These are phyloP conservation scores for Saguinus imperator DNA, from an alignment of 2,113 vertebrate genomes.

Conservation along the genomic window DNA sequence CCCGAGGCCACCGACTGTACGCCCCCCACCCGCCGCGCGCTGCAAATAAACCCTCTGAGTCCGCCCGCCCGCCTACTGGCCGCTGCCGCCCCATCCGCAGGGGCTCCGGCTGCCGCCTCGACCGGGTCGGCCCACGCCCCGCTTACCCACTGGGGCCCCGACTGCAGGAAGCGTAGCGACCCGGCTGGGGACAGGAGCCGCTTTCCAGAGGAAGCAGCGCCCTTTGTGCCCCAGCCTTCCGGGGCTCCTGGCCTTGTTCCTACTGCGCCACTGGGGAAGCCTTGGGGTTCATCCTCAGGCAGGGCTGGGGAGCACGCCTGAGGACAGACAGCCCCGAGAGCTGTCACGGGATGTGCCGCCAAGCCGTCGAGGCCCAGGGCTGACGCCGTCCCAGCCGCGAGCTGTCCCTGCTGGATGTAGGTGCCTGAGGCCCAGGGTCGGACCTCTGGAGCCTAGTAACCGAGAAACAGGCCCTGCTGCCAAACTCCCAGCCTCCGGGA, in stretches of 20 bases:
- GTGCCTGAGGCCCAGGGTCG: background rate
- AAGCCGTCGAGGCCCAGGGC: background rate
- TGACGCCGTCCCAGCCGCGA: background rate
- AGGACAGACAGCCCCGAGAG: background rate
- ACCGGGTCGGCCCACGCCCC: background rate
- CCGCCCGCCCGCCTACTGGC: too few relatives aligned
- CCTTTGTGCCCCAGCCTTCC: too few relatives aligned
- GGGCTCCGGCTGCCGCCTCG: background rate
- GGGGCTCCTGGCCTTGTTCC: background rate
- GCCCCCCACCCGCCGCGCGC: constrained; percentile 29
- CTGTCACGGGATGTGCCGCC: background rate
- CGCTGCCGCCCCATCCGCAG: background rate
- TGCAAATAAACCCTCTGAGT: too few relatives aligned
- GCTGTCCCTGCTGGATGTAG: background rate
- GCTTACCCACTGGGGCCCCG: background rate
- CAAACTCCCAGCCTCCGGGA: background rate
- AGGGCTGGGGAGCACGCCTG: background rate
- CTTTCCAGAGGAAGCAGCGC: background rate
- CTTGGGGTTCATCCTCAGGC: too few relatives aligned
- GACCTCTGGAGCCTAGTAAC: background rate
- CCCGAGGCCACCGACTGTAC: background rate
- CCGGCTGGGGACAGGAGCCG: background rate
- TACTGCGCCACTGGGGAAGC: background rate
- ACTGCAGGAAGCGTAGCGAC: background rate
- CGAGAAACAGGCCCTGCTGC: too few relatives aligned